Base-by-base conservation (phyloP, 1,140 invertebrate species). In the Drosophila nigrodunni region DNA sequence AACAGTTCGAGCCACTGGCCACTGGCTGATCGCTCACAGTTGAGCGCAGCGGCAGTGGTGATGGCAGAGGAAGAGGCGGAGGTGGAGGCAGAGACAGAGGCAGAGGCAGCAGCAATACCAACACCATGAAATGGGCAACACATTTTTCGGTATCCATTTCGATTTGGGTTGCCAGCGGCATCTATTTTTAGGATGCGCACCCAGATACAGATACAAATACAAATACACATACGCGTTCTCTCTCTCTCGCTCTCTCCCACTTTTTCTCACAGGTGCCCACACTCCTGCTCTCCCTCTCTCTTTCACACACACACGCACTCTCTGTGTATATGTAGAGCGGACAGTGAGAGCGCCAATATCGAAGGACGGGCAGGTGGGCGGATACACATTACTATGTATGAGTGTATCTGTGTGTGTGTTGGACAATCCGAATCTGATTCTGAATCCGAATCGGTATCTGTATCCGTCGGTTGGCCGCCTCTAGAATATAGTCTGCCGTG, bases 401-500 rank as follows among this genome's bases (percentile, higher is more conserved):
- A 54, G 2, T 55, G 25, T 34, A 18, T 62, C 7, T 46, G 30
- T 65, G 39, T 64, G 47, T 65, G 49, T 52, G 55, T 37, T 15
- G 61, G 47, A 59, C 30, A 55, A 69, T 39, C 78, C 11, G 64
- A 74, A 68, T 74, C 55, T 9, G 71, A 68, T 60, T 74, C 55
- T 21, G 71, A 68, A 61, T 55, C 55, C 58, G 67, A 70, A 62
- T 70, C 67, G 81, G 82, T 90, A 92, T 86, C 75, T 88, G 85
- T 90, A 92, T 91, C 90, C 80, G 65, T 71, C 61, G 74, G 57
- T 52, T 69, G 77, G 60, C 62, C 61, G 55, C 78, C 78, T 39
- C 71, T 77, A 83, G 88, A 92, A 92, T 92, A 91, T 92, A 92
- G 92, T 92, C 92, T 92, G 92, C 92, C 91, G 91, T 92, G 82